Conservation (phyloP, 2,113 vertebrate species). For the Phalacrocorax brasilianus region DNA sequence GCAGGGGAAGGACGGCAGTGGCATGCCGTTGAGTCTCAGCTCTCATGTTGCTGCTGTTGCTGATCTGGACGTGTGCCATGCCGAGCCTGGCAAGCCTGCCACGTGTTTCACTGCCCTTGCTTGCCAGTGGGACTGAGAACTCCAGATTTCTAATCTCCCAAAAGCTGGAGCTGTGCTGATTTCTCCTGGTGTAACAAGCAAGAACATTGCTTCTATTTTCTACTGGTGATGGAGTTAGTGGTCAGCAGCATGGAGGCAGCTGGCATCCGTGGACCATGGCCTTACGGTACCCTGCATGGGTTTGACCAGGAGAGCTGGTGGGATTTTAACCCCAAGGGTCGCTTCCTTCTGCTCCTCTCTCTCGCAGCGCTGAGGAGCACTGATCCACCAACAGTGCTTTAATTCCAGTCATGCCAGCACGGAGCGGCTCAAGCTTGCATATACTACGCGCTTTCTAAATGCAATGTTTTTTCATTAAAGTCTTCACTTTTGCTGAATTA, state of each 20-base stretch:
- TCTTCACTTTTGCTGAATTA: neutral
- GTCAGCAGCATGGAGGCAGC: neutral
- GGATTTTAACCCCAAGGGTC: neutral
- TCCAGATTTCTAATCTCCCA: neutral
- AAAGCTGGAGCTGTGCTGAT: neutral
- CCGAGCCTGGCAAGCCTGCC: neutral
- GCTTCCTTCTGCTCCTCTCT: neutral
- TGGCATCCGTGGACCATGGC: neutral
- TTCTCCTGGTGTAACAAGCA: neutral
- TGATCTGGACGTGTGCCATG: neutral
- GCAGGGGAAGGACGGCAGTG: neutral
- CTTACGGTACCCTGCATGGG: neutral
- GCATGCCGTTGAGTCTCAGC: neutral
- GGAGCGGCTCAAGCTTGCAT: neutral
- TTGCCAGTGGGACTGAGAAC: neutral
- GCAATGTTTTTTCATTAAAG: neutral
- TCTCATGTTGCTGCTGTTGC: neutral
- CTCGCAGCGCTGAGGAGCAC: neutral
- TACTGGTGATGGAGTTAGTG: neutral
- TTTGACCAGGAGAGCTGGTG: neutral
- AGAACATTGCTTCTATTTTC: neutral
- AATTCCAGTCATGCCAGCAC: neutral
- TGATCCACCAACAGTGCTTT: rapidly evolving
- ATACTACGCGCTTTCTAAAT: rapidly evolving
- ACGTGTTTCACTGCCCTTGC: rapidly evolving